A percentile compares a stretch with the other conserved stretches of the same genome.
Evolutionary conservation across 2,797 vertebrate species (phyloP).

Genomic region (Danio albolineatus): DNA sequence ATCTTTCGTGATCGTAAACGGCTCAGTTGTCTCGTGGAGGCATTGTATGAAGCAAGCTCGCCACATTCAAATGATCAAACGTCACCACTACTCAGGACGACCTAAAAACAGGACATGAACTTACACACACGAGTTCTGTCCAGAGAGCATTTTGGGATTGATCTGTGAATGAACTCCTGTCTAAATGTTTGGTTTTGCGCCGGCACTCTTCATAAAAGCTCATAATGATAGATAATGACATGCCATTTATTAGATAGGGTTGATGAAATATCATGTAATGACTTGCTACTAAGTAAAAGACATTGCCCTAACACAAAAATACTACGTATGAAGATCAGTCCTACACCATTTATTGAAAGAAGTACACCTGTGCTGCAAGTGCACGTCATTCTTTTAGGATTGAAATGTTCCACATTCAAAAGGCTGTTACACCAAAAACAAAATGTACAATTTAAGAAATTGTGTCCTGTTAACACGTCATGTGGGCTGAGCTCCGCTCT

Average conservation of each 20-base stretch:
- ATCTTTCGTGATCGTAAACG: neutral
- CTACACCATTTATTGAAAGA: neutral
- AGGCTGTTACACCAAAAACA: no score
- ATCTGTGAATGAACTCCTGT: neutral
- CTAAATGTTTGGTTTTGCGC: neutral
- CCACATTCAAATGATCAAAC: neutral
- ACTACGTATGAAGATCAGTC: neutral
- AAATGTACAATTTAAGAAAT: neutral
- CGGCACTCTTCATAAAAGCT: neutral
- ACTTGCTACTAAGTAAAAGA: slow-evolving; percentile 13
- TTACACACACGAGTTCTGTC: neutral
- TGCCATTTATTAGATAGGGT: neutral
- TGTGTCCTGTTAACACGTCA: neutral
- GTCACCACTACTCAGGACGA: neutral
- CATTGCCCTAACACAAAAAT: neutral
- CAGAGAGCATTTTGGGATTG: neutral
- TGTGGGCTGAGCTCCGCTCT: neutral
- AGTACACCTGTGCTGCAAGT: neutral
- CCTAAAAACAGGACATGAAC: neutral
- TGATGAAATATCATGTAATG: slow-evolving; percentile 30
- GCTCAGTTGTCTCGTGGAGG: neutral
- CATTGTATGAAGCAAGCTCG: neutral
- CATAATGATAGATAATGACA: neutral
- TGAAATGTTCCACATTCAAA: neutral
- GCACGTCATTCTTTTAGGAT: neutral